Base-by-base conservation (phyloP, 2,888 invertebrate species). In the Drosophila hawaiiensis region DNA sequence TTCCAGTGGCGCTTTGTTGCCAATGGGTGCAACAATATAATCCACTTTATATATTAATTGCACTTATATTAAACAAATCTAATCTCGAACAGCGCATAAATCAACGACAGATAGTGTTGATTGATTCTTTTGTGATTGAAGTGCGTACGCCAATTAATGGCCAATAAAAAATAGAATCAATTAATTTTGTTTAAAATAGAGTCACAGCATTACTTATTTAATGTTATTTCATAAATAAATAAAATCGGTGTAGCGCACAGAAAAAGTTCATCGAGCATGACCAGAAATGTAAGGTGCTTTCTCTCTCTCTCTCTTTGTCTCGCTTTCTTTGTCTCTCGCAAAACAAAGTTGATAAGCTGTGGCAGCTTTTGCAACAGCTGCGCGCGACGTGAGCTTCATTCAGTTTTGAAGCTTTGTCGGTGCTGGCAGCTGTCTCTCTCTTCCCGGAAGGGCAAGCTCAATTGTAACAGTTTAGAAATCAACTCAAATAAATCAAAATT, bases 311-410 rank as follows among this genome's bases (percentile, higher is more conserved):
- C 12, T 4, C 33, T 33, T 22, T 59, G n/a, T 47, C 41, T 55
- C 43, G 67, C 52, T 47, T 35, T 50, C 14, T 5, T 29, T n/a
- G 19, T 52, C 37, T 19, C 37, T 55, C 22, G 33, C 7, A 35
- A 35, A 28, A 16, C 37, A 12, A 52, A 55, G 66, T 62, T 72
- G 76, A 82, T 68, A 75, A 65, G 37, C 49, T 33, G 53, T 35
- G 53, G 37, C 55, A 78, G 78, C 85, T 84, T 88, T 82, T 60
- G 37, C 39, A 89, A 78, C 82, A 89, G 76, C 87, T 86, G 84
- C 74, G 84, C 66, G 80, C 68, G 52, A 39, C 33, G 9, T 39
- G 64, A 82, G 75, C 68, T 80, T 73, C 78, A 68, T 68, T 76
- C 65, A 10, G 60, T 58, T 73, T 61, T 59, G 73, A 73, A 88